Evolutionary conservation across 35 echinoderm and acorn worm genomes (phyloP), one percentile per base, ranked within the genome.

Genomic region (Holothuria glaberrima): DNA sequence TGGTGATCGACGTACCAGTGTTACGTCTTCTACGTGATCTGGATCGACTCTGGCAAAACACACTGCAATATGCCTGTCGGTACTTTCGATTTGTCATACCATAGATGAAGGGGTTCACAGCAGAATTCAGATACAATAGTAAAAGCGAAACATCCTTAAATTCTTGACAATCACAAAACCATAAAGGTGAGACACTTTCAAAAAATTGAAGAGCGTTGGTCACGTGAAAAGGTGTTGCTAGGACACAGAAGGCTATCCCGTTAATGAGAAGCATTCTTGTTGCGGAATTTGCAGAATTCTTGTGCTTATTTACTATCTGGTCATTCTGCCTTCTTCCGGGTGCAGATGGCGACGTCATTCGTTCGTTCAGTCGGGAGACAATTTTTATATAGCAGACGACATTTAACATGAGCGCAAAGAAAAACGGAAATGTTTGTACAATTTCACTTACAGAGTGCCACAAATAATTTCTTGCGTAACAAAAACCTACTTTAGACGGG

Each of bases 191-290:
- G 17, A 90, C 28, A 16, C 58, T 71, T 10, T 56, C 67, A 21
- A 94, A 65, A 60, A 94, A 46, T 27, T 72, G 59, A 46, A 80
- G 10, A 21, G 86, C 54, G 18, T 83, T 83, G 4, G 63, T 52
- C 6, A 94, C 35, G 28, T 94, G 86, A 52, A 91, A 94, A 30
- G 93, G 93, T 44, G 83, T 86, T 28, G 86, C 71, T 30, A 70
- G 82, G 9, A 94, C 20, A 44, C 87, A 94, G 64, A 91, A 94
- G 14, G 90, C 27, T 12, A 86, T 76, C 2, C 93, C 93, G n/a
- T 89, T 94, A 27, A 80, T 50, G 24, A 94, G 32, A 25, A 94
- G 73, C 93, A 94, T 94, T 69, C 68, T 76, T 28, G 93, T 88
- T 7, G 90, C 89, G 16, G 86, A 30, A 44, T 91, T 91, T 18